Percentiles rank a stretch among this genome's conserved stretches.
These are phyloP conservation scores for Heterodera schachtii DNA, from an alignment of 1,140 invertebrate species.

Conservation along the genomic window DNA sequence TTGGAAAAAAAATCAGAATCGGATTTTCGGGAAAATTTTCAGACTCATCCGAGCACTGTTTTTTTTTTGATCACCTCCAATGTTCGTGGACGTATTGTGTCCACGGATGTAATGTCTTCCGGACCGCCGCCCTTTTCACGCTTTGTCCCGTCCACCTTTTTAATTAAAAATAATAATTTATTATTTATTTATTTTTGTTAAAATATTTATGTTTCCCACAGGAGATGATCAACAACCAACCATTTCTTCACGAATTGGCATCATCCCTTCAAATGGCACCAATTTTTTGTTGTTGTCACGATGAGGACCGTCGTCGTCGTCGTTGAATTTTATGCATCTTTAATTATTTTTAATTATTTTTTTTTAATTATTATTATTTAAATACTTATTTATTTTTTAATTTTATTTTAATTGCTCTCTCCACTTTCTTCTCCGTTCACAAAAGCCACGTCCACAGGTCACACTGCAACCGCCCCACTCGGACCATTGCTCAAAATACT, in stretches of 20 bases:
- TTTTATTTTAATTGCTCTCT: too few relatives aligned
- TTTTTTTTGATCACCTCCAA: background rate
- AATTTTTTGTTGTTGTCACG: background rate
- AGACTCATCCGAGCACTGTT: too few relatives aligned
- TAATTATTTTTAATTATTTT: too few relatives aligned
- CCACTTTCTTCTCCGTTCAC: constrained; percentile 25
- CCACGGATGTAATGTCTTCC: constrained; percentile 5
- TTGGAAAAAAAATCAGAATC: background rate
- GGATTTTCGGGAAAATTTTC: too few relatives aligned
- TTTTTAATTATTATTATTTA: too few relatives aligned
- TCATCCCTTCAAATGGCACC: background rate
- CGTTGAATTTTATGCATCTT: constrained; percentile 24
- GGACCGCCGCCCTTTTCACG: background rate
- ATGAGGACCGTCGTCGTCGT: too few relatives aligned
- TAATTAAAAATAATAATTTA: background rate
- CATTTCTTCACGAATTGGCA: constrained; percentile 18
- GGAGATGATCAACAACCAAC: background rate
- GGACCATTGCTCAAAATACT: constrained; percentile 23
- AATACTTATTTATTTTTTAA: too few relatives aligned
- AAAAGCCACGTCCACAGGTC: constrained; percentile 27
- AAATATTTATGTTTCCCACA: background rate
- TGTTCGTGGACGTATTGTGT: constrained; percentile 7
- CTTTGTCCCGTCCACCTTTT: background rate
- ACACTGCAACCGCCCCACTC: constrained; percentile 32
- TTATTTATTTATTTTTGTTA: background rate